A percentile compares a stretch with the other conserved stretches of the same genome.
Conservation (phyloP, 2,888 invertebrate genomes). For the Magallana nippona region DNA sequence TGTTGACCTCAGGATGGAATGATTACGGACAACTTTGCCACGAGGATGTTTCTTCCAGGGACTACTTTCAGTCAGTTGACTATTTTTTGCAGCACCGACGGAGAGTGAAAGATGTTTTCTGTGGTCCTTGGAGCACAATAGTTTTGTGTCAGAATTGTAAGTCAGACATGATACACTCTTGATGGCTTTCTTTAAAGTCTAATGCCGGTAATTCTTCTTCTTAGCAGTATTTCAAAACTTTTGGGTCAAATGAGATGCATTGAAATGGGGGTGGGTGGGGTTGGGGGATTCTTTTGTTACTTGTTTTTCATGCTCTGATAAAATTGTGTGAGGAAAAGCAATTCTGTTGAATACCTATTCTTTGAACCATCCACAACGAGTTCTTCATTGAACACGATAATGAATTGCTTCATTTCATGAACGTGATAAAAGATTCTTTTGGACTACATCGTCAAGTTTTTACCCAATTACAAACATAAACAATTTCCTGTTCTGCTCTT, state of each 20-base stretch:
- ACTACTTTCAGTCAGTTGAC: slow-evolving; percentile 59
- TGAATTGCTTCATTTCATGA: neutral
- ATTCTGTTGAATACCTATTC: too few relatives aligned
- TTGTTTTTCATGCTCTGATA: too few relatives aligned
- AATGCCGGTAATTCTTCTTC: too few relatives aligned
- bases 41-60: slow-evolving; percentile 61
- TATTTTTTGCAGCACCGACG: slow-evolving; percentile 44
- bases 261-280: too few relatives aligned
- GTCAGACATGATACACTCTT: neutral
- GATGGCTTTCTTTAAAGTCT: too few relatives aligned
- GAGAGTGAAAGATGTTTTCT: slow-evolving; percentile 57
- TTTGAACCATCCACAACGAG: too few relatives aligned
- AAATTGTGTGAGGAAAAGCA: too few relatives aligned
- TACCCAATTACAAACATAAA: neutral
- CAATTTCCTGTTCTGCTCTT: neutral
- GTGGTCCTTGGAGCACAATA: slow-evolving; percentile 65
- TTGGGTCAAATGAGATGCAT: too few relatives aligned
- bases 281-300: too few relatives aligned
- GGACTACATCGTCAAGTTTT: neutral
- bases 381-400: neutral
- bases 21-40: slow-evolving; percentile 89
- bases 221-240: too few relatives aligned
- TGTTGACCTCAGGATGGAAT: slow-evolving; percentile 91
- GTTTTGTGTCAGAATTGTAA: slow-evolving; percentile 41
- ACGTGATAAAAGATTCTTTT: neutral